Evolutionary conservation across 2,113 vertebrate species (phyloP), one percentile per base, ranked within the genome.

Genomic region (Euleptes europaea): DNA sequence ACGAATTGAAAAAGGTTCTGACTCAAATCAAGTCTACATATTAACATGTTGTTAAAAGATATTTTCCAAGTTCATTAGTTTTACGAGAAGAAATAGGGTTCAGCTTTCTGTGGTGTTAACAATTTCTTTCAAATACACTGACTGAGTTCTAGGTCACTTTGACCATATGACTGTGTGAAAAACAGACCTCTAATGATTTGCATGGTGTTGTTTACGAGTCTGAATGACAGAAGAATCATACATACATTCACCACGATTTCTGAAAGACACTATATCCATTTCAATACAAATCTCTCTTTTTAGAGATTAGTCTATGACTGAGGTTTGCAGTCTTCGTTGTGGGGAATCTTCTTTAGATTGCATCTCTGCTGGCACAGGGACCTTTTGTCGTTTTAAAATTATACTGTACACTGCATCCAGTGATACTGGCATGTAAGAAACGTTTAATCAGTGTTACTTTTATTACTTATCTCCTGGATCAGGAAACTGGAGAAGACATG

Each of bases 11-110:
- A n/a, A 40, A 31, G 65, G 33, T 60, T 70, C 77, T 51, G 88
- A 89, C 8, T 80, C 81, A 66, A 70, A 88, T 74, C 26, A 23
- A 65, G 60, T 26, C 80, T 70, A 7, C 57, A 1, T 75, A 85
- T 80, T 60, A 66, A 88, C 0, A 23, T 14, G 23, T 33, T 31
- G 23, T 51, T 85, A 75, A 15, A 75, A 44, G 10, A 10, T n/a
- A 84, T 14, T 49, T 84, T 19, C 51, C 2, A 1, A 83, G 13
- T 9, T 70, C 15, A 76, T 73, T 57, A 72, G 63, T 85, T 72
- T 65, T 85, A 86, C 65, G 77, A 19, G 7, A 14, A 77, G 69
- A 40, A 84, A 70, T 31, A 2, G 7, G 42, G 67, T 13, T 83
- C 47, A 66, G 5, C 26, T 78, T 35, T 11, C 70, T 66, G 26